A percentile compares a stretch with the other conserved stretches of the same genome.
phyloP scores from a whole-genome alignment of 2,113 vertebrate species.

The Tragelaphus imberbis region DNA sequence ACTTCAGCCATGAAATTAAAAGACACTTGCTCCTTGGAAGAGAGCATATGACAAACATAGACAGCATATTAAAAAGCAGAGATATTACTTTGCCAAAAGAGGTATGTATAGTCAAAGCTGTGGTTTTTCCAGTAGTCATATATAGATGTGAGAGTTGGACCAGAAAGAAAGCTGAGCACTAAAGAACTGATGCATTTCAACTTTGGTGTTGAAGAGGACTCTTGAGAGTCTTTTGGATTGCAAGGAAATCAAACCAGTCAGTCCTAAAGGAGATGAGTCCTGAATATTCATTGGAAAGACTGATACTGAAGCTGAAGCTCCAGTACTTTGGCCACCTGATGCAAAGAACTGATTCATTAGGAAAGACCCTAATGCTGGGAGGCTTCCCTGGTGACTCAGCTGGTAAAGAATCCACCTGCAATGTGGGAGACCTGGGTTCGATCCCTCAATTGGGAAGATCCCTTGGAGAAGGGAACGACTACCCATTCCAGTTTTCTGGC shows the following conservation, averaged over 20 bases:
- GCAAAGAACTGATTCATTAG: background rate
- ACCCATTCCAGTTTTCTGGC: background rate
- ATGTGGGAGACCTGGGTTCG: background rate
- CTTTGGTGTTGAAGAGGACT: background rate
- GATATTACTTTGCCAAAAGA: background rate
- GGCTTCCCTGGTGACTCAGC: background rate
- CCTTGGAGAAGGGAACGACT: background rate
- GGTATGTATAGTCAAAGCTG: background rate
- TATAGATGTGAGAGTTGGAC: background rate
- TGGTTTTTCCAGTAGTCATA: background rate
- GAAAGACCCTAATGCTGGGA: background rate
- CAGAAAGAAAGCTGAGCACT: background rate
- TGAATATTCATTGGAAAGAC: background rate
- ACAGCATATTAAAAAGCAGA: background rate
- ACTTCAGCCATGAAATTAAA: background rate
- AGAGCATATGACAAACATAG: background rate
- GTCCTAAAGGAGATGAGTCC: background rate
- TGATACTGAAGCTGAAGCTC: background rate
- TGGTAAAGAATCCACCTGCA: background rate
- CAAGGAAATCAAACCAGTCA: background rate
- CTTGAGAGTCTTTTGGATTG: background rate
- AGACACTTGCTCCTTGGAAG: background rate
- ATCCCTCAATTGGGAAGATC: background rate
- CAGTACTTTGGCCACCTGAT: background rate
- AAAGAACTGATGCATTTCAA: background rate